Conservation (phyloP, 1,140 invertebrate genomes). For the Cherax quadricarinatus region DNA sequence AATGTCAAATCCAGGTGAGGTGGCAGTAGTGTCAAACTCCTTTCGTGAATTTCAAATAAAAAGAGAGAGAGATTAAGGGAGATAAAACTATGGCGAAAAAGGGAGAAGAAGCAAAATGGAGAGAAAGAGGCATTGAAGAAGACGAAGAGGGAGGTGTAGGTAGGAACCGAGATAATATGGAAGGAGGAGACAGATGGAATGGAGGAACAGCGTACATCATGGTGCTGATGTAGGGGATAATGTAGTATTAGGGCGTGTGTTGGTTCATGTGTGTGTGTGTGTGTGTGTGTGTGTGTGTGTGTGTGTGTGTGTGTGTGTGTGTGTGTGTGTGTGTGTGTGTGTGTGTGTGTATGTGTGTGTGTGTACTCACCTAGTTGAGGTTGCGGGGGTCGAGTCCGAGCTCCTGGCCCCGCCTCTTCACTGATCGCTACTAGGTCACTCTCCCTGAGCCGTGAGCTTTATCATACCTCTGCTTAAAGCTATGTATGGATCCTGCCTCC, state of each 20-base stretch:
- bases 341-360: too few relatives aligned
- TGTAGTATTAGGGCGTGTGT: neutral
- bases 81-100: neutral
- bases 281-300: too few relatives aligned
- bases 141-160: neutral
- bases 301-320: neutral
- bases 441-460: too few relatives aligned
- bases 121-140: too few relatives aligned
- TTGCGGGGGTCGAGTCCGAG: too few relatives aligned
- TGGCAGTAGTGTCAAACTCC: too few relatives aligned
- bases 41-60: neutral
- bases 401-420: too few relatives aligned
- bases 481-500: too few relatives aligned
- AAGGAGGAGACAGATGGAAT: neutral
- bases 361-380: too few relatives aligned
- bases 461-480: too few relatives aligned
- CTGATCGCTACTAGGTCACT: too few relatives aligned
- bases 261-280: too few relatives aligned
- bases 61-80: slow-evolving; percentile 11
- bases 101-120: neutral
- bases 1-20: neutral
- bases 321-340: neutral
- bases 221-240: neutral
- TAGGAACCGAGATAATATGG: neutral
- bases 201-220: neutral